A percentile compares a stretch with the other conserved stretches of the same genome.
phyloP scores from a whole-genome alignment of 2,113 vertebrate species.

The Eleginops maclovinus region DNA sequence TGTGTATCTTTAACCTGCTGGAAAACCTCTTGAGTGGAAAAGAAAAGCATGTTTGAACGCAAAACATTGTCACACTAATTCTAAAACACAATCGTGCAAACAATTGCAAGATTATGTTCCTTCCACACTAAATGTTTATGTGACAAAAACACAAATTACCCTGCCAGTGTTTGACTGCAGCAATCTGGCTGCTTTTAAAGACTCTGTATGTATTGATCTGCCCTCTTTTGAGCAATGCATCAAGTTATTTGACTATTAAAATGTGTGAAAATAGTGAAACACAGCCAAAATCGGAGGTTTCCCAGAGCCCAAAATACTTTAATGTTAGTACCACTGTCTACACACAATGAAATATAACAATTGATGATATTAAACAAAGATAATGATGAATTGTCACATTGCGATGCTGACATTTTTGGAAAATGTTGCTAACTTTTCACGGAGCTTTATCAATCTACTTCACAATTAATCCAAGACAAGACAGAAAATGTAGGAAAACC shows the following conservation, averaged over 20 bases:
- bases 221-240: neutral
- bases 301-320: too few species aligned
- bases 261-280: too few species aligned
- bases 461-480: neutral
- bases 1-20: conserved; percentile 7
- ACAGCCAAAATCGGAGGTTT: too few species aligned
- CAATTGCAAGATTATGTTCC: neutral
- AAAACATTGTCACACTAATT: neutral
- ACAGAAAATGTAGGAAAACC: neutral
- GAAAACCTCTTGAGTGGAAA: neutral
- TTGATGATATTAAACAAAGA: too few species aligned
- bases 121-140: neutral
- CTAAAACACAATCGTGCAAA: neutral
- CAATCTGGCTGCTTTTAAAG: neutral
- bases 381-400: too few species aligned
- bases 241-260: too few species aligned
- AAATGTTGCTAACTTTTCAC: too few species aligned
- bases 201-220: neutral
- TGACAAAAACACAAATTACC: neutral
- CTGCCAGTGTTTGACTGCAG: neutral
- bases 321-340: too few species aligned
- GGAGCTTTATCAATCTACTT: too few species aligned
- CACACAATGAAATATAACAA: too few species aligned
- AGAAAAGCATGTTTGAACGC: neutral
- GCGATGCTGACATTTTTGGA: too few species aligned